Percentiles rank a stretch among this genome's conserved stretches.
phyloP scores from a whole-genome alignment of 2,888 invertebrate genomes.

The Entomobrya multifasciata region DNA sequence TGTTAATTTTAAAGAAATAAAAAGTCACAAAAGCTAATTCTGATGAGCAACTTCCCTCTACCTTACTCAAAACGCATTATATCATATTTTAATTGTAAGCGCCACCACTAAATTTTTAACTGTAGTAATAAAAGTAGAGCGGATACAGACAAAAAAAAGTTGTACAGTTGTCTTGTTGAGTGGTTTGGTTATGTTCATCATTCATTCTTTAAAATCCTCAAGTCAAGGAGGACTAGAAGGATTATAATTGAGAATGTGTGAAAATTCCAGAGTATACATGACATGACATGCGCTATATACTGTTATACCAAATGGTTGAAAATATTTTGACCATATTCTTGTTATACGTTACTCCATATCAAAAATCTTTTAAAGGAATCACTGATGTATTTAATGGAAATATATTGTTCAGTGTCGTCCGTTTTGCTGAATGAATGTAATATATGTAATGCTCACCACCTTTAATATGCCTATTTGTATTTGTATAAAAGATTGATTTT shows the following conservation, averaged over 20 bases:
- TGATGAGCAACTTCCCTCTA: background rate
- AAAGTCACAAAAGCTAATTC: conserved; percentile 51
- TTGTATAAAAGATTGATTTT: conserved; percentile 22
- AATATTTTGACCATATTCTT: conserved; percentile 5
- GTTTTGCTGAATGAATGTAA: conserved; percentile 49
- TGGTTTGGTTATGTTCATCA: background rate
- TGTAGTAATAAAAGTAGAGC: conserved; percentile 37
- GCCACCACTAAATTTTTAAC: conserved; percentile 47
- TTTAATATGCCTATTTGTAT: conserved; percentile 24
- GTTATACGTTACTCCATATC: conserved; percentile 5
- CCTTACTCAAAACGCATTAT: background rate
- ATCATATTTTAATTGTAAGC: conserved; percentile 22
- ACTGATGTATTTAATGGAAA: conserved; percentile 37
- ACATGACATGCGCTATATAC: too few relatives aligned
- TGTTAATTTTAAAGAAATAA: conserved; percentile 26
- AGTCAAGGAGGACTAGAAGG: conserved; percentile 14
- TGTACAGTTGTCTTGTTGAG: conserved; percentile 13
- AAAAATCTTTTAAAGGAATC: conserved; percentile 2
- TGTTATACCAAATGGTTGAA: conserved; percentile 4
- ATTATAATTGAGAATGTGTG: conserved; percentile 47
- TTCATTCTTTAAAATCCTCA: conserved; percentile 45
- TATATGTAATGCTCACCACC: background rate
- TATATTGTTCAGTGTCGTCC: conserved; percentile 19
- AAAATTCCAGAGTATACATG: conserved; percentile 35
- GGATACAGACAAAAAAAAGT: conserved; percentile 32